A percentile compares a stretch with the other conserved stretches of the same genome.
phyloP scores from a whole-genome alignment of 2,888 invertebrate genomes.

The Pinctada fucata region DNA sequence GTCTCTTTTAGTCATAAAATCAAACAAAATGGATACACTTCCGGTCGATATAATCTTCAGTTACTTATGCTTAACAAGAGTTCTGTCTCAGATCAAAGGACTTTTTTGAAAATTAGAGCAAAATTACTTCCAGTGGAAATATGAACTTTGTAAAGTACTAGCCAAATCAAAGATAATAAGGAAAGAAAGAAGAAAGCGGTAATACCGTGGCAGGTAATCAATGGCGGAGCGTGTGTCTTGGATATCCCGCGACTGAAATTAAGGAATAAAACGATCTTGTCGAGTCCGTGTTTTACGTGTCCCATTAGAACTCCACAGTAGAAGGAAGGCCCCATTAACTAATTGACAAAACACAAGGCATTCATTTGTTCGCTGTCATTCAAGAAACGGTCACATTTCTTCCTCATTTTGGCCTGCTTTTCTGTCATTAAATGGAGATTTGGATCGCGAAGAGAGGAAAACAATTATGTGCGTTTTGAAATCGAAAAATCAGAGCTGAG shows the following conservation, averaged over 20 bases:
- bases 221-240: background rate
- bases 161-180: no score
- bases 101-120: no score
- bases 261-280: background rate
- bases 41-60: no score
- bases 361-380: background rate
- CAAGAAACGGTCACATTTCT: background rate
- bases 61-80: no score
- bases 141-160: no score
- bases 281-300: conserved; percentile 13
- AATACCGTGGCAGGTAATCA: background rate
- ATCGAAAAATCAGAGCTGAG: background rate
- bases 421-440: background rate
- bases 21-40: no score
- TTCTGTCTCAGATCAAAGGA: no score
- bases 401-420: conserved; percentile 1
- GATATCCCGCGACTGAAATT: background rate
- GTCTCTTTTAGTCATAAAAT: no score
- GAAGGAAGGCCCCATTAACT: conserved; percentile 23
- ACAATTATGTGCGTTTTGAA: background rate
- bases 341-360: conserved; percentile 20
- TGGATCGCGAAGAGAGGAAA: background rate
- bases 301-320: conserved; percentile 17
- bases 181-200: background rate
- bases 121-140: no score